Evolutionary conservation across 2,113 vertebrate species (phyloP), one percentile per base, ranked within the genome.

Genomic region (Alectura lathami): DNA sequence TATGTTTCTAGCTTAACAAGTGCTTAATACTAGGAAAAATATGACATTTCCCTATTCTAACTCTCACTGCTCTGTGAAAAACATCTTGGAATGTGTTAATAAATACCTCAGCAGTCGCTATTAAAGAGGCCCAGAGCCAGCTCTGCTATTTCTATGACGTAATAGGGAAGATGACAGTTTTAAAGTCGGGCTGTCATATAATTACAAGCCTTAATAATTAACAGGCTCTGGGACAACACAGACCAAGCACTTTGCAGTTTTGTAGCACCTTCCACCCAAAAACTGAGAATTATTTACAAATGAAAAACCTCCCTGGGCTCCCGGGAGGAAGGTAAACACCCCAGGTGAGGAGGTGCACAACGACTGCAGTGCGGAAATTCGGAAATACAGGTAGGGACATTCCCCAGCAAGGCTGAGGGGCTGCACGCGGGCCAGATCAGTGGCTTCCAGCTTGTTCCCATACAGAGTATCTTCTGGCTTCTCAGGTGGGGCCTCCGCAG

Each of bases 21-120:
- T 95, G 32, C 63, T 94, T 88, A 88, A 88, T 77, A 89, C 60
- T n/a, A 88, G 64, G 82, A 91, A 94, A 95, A 96, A 95, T 90
- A 93, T 78, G 88, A 86, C 85, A 96, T 86, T 92, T 88, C 69
- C 73, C 63, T 87, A 83, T 89, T 91, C 91, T 86, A 87, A 8
- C 68, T 80, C 70, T 91, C 84, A 63, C 48, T 43, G 57, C 64
- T 91, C 69, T 85, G 47, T 53, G 70, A 94, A 90, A 92, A 88
- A 88, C 36, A 48, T 75, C 74, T 88, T 66, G 78, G 84, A 94
- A 87, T 32, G 69, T 72, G 80, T 64, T 84, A 88, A 83, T 67
- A 95, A 92, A 89, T 87, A 94, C 47, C 91, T 89, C 78, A 77
- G 68, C 62, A 93, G 85, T 57, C 50, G 69, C 74, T 96, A 93